Evolutionary conservation across 2,113 vertebrate genomes (phyloP), one percentile per base, ranked within the genome.

Genomic region (Heptranchias perlo): DNA sequence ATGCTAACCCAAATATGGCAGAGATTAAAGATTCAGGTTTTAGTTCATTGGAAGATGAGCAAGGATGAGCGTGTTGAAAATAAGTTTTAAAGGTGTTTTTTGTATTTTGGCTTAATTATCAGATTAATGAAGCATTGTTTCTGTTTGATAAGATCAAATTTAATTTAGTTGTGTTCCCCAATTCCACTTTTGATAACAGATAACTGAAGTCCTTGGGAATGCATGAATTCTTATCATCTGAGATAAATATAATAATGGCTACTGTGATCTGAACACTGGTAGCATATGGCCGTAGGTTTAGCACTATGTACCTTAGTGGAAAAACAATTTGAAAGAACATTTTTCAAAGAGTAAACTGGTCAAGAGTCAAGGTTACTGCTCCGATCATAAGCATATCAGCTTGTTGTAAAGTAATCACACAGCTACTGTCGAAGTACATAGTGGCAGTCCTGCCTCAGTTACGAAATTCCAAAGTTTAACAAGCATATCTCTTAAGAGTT

Each of bases 401-500:
- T 95, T 95, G 64, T 49, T 0, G 10, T 69, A 47, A 95, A 35
- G 14, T 95, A 95, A 95, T 69, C 47, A 52, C 4, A 47, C 44
- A 69, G 64, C 94, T 95, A 95, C 94, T 95, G 94, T 95, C 5
- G n/a, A 73, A 95, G 47, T 49, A 94, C 18, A 25, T 73, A 39
- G 44, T 95, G 11, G 13, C 94, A 52, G 47, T 52, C 64, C 39
- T 16, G 44, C 11, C 44, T 95, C 35, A 62, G 58, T 94, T 95
- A 95, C 39, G 11, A 95, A 95, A 52, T 95, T 95, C 94, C 94
- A 95, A 95, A 95, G 94, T 95, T 73, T 52, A 95, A 69, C 44
- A 95, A 95, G 47, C 3, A 23, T 91, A 91, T 58, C 47, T 67
- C 44, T 4, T 67, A 73, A 52, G 92, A 93, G 14, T 16, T 62